Conservation (phyloP, 2,797 vertebrate genomes). For the Ispidina picta region DNA sequence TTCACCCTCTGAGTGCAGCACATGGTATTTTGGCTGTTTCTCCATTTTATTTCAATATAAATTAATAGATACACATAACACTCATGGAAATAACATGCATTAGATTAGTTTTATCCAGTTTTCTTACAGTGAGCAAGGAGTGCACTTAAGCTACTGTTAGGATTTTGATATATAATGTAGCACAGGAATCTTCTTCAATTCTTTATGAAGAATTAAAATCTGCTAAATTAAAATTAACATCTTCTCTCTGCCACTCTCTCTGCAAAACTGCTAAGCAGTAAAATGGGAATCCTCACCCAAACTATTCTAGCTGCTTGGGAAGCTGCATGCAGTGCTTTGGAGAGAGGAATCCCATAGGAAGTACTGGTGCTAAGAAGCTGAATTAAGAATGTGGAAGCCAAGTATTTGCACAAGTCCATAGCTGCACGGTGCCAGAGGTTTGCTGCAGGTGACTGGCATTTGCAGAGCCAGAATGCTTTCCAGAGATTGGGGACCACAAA, state of each 20-base stretch:
- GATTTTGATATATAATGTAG: background rate
- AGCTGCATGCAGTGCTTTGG: background rate
- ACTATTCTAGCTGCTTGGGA: background rate
- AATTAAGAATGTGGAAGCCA: background rate
- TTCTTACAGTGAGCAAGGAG: background rate
- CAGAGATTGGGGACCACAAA: background rate
- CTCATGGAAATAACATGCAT: background rate
- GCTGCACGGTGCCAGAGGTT: background rate
- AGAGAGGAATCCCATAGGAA: background rate
- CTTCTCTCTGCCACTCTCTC: slow-evolving; percentile 10
- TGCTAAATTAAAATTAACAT: too few species aligned
- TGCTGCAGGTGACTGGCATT: background rate
- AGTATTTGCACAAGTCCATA: background rate
- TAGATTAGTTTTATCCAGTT: background rate
- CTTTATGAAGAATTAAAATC: too few species aligned
- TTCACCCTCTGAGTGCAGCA: background rate
- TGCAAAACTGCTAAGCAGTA: background rate
- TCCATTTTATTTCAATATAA: background rate
- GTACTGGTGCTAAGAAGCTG: background rate
- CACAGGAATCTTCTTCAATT: background rate
- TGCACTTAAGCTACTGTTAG: background rate
- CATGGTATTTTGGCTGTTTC: slow-evolving; percentile 13
- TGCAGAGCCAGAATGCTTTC: background rate
- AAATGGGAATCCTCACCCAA: background rate
- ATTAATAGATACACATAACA: background rate